Percentiles rank a stretch among this genome's conserved stretches.
Conservation (phyloP, 1,140 invertebrate genomes). For the Diprion similis region DNA sequence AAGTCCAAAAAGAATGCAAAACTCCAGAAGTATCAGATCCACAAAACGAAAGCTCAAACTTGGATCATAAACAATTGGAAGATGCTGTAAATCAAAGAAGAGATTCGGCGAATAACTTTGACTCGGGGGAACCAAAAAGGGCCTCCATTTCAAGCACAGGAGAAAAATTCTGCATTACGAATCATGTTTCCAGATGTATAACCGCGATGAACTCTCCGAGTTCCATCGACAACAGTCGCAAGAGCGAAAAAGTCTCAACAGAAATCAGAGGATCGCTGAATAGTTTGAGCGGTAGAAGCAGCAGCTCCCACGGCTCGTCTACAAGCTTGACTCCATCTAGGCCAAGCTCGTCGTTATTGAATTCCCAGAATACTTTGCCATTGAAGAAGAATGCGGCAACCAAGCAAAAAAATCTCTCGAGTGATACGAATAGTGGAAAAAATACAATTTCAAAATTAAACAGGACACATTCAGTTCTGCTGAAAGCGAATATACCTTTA, state of each 20-base stretch:
- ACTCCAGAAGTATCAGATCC: constrained; percentile 19
- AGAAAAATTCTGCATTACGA: constrained; percentile 48
- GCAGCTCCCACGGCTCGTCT: constrained; percentile 44
- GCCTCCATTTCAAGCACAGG: constrained; percentile 44
- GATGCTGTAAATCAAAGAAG: constrained; percentile 37
- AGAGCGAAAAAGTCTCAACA: constrained; percentile 36
- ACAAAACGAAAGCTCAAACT: constrained; percentile 15
- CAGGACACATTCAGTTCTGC: constrained; percentile 46
- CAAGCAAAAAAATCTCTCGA: constrained; percentile 16
- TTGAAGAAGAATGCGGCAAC: constrained; percentile 32
- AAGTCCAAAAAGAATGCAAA: constrained; percentile 18
- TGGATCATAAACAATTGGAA: constrained; percentile 23
- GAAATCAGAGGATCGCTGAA: constrained; percentile 42
- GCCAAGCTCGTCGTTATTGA: constrained; percentile 50
- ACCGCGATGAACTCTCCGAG: constrained; percentile 44
- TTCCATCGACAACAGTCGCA: constrained; percentile 47
- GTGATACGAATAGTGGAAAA: constrained; percentile 27
- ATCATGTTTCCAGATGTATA: constrained; percentile 27
- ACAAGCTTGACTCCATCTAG: constrained; percentile 40
- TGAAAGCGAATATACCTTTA: constrained; percentile 55
- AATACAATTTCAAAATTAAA: constrained; percentile 40
- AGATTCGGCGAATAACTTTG: constrained; percentile 48
- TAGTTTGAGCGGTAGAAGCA: constrained; percentile 44
- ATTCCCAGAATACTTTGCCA: constrained; percentile 41
- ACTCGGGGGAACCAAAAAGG: constrained; percentile 45